These are phyloP conservation scores for Hartigia nigra DNA, from an alignment of 2,888 invertebrate genomes.

Conservation along the genomic window DNA sequence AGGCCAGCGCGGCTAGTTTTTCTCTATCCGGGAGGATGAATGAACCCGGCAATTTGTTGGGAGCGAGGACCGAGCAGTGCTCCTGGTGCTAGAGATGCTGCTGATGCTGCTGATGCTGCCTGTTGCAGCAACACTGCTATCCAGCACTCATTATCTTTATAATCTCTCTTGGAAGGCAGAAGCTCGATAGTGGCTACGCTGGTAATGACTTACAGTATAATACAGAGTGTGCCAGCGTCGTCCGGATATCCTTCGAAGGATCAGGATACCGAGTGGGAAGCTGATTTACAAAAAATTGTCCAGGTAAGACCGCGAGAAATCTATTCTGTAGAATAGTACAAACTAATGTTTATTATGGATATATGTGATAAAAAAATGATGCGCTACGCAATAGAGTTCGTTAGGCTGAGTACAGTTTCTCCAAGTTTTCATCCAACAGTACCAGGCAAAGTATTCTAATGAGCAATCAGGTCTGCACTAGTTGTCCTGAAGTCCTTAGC, in stretches of 20 bases:
- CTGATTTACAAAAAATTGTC: not conserved
- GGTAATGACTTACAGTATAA: constrained; percentile 52
- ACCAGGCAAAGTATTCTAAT: not conserved
- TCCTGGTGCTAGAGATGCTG: not conserved
- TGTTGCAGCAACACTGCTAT: constrained; percentile 25
- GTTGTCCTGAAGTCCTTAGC: not conserved
- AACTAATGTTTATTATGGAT: not conserved
- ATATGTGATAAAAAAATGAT: not conserved
- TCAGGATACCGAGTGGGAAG: not conserved
- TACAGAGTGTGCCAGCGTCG: constrained; percentile 11
- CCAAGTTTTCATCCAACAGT: not conserved
- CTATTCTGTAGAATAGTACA: too few relatives aligned
- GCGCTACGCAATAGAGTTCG: not conserved
- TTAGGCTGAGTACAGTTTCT: not conserved
- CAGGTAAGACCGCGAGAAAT: not conserved
- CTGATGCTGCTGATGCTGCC: not conserved
- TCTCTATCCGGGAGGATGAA: constrained; percentile 62
- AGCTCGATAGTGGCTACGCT: constrained; percentile 42
- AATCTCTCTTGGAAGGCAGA: constrained; percentile 38
- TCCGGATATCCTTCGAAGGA: not conserved
- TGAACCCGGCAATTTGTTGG: constrained; percentile 65
- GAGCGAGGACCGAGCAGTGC: constrained; percentile 52
- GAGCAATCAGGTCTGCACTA: not conserved
- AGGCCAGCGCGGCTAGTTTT: constrained; percentile 59
- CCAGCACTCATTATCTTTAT: constrained; percentile 41